Evolutionary conservation across 2,113 vertebrate species (phyloP).

Genomic region (Conger conger): DNA sequence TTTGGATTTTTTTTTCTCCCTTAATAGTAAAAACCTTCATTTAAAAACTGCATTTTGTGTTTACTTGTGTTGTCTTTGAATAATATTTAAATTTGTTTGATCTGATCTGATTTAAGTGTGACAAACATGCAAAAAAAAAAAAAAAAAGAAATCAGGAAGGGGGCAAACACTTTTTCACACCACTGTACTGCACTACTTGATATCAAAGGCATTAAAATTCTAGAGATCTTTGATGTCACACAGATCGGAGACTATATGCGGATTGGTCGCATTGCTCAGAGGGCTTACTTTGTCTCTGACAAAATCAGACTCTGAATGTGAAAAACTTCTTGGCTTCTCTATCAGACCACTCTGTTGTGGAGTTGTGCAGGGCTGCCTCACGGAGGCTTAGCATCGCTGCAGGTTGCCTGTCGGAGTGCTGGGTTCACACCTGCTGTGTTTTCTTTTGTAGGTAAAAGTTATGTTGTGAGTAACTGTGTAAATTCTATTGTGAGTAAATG

Average conservation of each 20-base stretch:
- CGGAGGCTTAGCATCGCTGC: neutral
- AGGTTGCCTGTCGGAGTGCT: neutral
- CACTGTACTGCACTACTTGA: neutral
- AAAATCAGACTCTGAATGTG: neutral
- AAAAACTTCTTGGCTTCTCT: neutral
- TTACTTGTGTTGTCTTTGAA: too few relatives aligned
- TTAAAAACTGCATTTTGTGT: too few relatives aligned
- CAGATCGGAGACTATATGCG: neutral
- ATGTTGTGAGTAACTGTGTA: neutral
- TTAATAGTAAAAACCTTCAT: too few relatives aligned
- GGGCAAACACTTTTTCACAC: too few relatives aligned
- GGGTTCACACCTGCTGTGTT: neutral
- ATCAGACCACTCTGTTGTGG: neutral
- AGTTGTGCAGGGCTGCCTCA: too few relatives aligned
- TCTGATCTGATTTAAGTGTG: too few relatives aligned
- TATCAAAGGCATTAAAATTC: neutral
- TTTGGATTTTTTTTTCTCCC: too few relatives aligned
- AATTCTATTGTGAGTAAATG: too few relatives aligned
- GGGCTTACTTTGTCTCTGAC: neutral
- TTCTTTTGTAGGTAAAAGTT: too few relatives aligned
- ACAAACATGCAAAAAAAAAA: too few relatives aligned
- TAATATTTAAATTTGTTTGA: too few relatives aligned
- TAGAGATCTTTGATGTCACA: neutral
- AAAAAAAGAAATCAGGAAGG: too few relatives aligned
- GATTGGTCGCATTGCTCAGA: neutral